These are phyloP conservation scores for Leptopilina drosophilae DNA, from an alignment of 2,888 invertebrate genomes.

Conservation along the genomic window DNA sequence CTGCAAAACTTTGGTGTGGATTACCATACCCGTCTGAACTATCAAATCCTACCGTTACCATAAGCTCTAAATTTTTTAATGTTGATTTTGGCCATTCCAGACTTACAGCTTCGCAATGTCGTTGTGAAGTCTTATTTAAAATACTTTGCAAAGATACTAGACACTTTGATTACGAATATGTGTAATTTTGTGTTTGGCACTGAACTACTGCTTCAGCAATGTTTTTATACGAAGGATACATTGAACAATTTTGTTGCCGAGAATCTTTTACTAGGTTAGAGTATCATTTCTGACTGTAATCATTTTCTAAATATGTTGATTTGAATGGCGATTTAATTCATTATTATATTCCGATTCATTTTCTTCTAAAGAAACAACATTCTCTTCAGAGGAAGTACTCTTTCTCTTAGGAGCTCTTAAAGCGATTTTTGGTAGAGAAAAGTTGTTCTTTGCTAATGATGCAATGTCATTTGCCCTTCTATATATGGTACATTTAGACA, in stretches of 20 bases:
- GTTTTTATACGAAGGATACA: constrained; percentile 19
- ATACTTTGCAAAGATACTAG: background rate
- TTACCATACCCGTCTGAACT: constrained; percentile 33
- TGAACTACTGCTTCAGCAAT: background rate
- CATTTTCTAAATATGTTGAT: no score
- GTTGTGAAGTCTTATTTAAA: constrained; percentile 24
- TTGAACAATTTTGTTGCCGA: constrained; percentile 6
- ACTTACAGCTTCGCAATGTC: constrained; percentile 4
- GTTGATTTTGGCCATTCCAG: background rate
- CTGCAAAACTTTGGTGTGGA: constrained; percentile 24
- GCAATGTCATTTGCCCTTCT: no score
- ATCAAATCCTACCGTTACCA: constrained; percentile 37
- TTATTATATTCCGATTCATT: no score
- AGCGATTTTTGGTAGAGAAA: no score
- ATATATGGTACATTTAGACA: no score
- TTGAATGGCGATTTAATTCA: no score
- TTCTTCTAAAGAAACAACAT: no score
- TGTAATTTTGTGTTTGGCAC: background rate
- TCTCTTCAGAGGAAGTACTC: no score
- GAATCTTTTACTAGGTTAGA: constrained; percentile 10
- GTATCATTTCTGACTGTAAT: background rate
- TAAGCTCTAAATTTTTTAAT: constrained; percentile 13
- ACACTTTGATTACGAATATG: background rate
- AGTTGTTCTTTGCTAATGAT: no score
- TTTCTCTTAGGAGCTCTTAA: no score